These are phyloP conservation scores for Pocota personata DNA, from an alignment of 2,888 invertebrate species.

Conservation along the genomic window DNA sequence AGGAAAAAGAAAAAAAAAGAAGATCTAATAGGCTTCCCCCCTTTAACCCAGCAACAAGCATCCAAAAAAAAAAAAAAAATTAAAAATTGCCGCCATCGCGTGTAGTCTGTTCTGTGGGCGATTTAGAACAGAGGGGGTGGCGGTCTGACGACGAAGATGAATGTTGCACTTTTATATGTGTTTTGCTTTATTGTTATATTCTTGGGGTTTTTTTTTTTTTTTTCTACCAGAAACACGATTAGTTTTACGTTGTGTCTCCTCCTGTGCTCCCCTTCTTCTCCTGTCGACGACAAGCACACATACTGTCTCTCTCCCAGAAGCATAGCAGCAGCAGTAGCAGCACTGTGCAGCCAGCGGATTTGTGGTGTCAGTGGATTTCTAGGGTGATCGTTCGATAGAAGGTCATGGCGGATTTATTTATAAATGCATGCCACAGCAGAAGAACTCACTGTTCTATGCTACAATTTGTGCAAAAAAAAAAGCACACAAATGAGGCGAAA, in stretches of 20 bases:
- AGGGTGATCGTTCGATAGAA: constrained; percentile 78
- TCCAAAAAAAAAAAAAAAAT: constrained; percentile 13
- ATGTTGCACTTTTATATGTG: constrained; percentile 59
- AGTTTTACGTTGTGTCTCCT: constrained; percentile 54
- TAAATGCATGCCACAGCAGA: constrained; percentile 62
- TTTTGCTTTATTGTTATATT: constrained; percentile 44
- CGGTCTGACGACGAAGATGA: constrained; percentile 49
- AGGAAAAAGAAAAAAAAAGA: constrained; percentile 24
- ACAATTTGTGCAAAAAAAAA: constrained; percentile 28
- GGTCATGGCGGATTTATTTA: constrained; percentile 76
- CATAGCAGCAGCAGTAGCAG: constrained; percentile 4
- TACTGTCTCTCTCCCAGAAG: constrained; percentile 12
- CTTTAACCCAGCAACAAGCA: constrained; percentile 16
- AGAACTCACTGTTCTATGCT: constrained; percentile 54
- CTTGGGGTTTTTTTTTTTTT: background rate
- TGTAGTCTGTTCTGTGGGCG: constrained; percentile 18
- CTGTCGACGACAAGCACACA: constrained; percentile 17
- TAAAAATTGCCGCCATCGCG: background rate
- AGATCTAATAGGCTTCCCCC: constrained; percentile 57
- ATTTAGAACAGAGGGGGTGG: constrained; percentile 51
- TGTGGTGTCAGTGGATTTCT: constrained; percentile 78
- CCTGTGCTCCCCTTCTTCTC: background rate
- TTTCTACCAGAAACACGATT: constrained; percentile 34
- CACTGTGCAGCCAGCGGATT: constrained; percentile 59
- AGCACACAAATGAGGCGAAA: background rate